Conservation (phyloP, 2,113 vertebrate species). For the Megalops atlanticus region DNA sequence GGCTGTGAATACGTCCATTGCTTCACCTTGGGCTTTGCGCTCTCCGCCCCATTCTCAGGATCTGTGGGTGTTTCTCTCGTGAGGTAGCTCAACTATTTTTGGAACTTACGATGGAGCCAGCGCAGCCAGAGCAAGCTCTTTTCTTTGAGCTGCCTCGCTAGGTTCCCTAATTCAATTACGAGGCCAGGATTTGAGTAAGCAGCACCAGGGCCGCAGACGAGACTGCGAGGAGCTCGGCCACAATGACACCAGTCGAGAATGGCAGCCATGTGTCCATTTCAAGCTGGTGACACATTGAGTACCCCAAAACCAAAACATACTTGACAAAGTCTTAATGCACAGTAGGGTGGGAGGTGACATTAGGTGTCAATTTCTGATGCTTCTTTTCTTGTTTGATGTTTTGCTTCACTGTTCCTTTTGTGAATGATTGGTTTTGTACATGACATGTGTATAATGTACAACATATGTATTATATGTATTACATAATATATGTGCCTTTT, state of each 20-base stretch:
- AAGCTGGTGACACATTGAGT: background rate
- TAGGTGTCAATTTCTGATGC: too few species aligned
- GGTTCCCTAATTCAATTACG: background rate
- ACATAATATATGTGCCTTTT: too few species aligned
- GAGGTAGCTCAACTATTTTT: conserved; percentile 3
- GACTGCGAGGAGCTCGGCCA: conserved; percentile 4
- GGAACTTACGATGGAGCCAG: background rate
- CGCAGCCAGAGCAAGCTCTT: background rate
- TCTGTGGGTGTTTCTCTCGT: background rate
- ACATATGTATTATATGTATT: too few species aligned
- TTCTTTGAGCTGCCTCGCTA: background rate
- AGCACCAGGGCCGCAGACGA: background rate
- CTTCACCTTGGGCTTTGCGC: background rate
- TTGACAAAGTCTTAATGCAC: background rate
- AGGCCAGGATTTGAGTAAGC: background rate
- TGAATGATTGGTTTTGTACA: too few species aligned
- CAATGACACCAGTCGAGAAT: background rate
- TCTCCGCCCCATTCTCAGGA: background rate
- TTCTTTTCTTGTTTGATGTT: too few species aligned
- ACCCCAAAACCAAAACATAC: background rate
- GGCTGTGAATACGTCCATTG: too few species aligned
- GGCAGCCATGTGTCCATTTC: background rate
- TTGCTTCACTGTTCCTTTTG: too few species aligned
- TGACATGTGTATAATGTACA: too few species aligned
- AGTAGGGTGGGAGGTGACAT: background rate